These are phyloP conservation scores for Indri indri DNA, from an alignment of 2,113 vertebrate genomes.

Conservation along the genomic window DNA sequence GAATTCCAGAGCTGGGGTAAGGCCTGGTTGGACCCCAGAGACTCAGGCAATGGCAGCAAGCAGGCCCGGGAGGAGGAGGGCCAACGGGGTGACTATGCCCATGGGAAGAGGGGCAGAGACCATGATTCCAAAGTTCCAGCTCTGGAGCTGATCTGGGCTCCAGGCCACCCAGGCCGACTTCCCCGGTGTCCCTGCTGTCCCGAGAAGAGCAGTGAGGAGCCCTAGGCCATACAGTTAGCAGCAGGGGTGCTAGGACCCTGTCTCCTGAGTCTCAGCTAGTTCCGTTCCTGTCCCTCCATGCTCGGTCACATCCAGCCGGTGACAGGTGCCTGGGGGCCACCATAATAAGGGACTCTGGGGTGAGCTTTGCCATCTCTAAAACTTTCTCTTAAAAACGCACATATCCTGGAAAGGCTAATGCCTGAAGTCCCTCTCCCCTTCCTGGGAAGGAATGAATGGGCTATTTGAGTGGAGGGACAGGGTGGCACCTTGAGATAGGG, in stretches of 20 bases:
- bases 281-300: too few relatives aligned
- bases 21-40: not conserved
- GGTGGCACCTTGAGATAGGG: not conserved
- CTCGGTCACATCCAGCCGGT: not conserved
- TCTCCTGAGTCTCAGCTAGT: not conserved
- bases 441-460: not conserved
- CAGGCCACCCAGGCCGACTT: not conserved
- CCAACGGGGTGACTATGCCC: rapidly evolving
- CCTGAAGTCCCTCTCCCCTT: not conserved
- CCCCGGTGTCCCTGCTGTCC: rapidly evolving
- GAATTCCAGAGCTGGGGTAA: not conserved
- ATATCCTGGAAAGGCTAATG: not conserved
- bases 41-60: not conserved
- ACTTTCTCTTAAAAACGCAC: not conserved
- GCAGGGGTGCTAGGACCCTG: not conserved
- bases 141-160: not conserved
- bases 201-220: not conserved
- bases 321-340: not conserved
- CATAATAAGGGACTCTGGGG: not conserved
- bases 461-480: not conserved
- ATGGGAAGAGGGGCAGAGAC: not conserved
- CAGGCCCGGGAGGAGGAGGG: not conserved
- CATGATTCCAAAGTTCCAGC: not conserved
- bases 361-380: not conserved
- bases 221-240: not conserved